Evolutionary conservation across 2,797 vertebrate species (phyloP), one percentile per base, ranked within the genome.

Genomic region (Sebastes minor): DNA sequence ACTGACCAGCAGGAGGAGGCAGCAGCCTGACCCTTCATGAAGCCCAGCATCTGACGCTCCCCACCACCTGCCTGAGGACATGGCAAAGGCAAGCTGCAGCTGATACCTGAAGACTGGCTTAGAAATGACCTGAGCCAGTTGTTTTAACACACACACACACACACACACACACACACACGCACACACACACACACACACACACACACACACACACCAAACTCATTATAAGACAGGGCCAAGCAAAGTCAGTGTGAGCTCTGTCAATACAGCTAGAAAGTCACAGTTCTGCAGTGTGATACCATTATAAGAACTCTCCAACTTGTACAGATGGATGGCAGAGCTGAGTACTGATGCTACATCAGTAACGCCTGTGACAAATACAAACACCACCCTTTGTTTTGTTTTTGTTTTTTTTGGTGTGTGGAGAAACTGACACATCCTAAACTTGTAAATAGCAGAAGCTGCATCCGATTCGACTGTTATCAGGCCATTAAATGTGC

Each of bases 81-180:
- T 8, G 16, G 13, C 59, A 75, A 35, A 78, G 57, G 23, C 38
- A 28, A 59, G 42, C 57, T 25, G 16, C 23, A 81, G 69, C 59
- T 72, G 63, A 72, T 52, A 28, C 33, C 63, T 14, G 61, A 69
- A 67, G 25, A 8, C 68, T 60, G 49, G 3, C 80, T 85, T 71
- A 75, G 80, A 84, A 84, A 84, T 80, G 77, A 83, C 84, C 73
- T 52, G 71, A 79, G 23, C 49, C 63, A 64, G 52, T 56, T 52
- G 46, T 49, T 71, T 72, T n/a, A 33, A 32, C 7, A 4, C 16
- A 53, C 42, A 42, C 38, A 42, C 38, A 42, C 38, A 42, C 38
- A 42, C 38, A 14, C 12, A 38, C 35, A 38, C 46, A 28, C 23
- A 71, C 55, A 56, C 14, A 42, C 46, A 28, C 23, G 69, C 55